phyloP scores from a whole-genome alignment of 2,797 vertebrate species.

The Meriones psammophilus region DNA sequence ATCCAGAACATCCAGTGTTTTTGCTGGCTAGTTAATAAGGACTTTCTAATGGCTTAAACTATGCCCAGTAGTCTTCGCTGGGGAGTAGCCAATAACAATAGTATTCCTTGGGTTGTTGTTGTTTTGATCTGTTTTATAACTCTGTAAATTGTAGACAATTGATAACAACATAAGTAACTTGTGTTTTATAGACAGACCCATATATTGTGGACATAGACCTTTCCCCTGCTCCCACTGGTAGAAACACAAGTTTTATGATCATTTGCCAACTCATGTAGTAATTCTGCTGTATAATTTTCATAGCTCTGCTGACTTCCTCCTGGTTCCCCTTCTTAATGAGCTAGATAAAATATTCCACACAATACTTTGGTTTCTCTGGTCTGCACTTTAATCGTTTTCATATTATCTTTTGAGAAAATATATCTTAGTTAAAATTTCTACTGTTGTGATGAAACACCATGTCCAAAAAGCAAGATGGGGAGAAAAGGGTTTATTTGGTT shows the following conservation, averaged over 20 bases:
- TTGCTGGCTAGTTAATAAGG: background rate
- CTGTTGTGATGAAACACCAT: background rate
- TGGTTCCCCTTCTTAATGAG: background rate
- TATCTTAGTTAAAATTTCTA: background rate
- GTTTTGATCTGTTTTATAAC: background rate
- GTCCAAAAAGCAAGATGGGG: too few species aligned
- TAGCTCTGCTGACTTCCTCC: background rate
- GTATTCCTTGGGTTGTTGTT: too few species aligned
- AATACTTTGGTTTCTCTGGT: background rate
- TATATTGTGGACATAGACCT: background rate
- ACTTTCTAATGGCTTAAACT: background rate
- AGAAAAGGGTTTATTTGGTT: background rate
- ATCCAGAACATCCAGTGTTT: background rate
- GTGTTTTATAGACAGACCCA: background rate
- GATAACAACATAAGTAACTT: background rate
- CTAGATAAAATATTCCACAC: slow-evolving; percentile 30
- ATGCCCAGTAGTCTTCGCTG: background rate
- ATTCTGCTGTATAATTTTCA: background rate
- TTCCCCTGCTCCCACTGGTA: background rate
- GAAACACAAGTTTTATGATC: background rate
- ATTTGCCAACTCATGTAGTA: background rate
- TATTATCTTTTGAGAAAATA: background rate
- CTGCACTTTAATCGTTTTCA: background rate
- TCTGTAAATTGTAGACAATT: background rate
- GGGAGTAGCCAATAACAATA: background rate